Conservation (phyloP, 1,140 invertebrate species). For the Bombus pascuorum region DNA sequence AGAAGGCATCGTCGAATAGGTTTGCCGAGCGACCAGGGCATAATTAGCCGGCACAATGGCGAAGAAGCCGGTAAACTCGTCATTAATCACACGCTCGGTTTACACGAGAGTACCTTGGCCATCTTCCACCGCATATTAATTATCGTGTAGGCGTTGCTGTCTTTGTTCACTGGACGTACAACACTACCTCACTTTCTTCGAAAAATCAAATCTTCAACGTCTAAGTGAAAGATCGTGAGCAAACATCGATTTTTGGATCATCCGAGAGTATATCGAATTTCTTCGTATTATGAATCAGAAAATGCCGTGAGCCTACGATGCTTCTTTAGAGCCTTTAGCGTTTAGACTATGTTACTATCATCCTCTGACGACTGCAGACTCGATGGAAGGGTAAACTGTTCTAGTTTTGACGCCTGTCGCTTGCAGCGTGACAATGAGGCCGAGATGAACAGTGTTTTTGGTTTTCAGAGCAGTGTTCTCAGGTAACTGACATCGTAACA, state of each 20-base stretch:
- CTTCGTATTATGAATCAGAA: slow-evolving; percentile 65
- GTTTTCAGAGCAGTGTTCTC: too few relatives aligned
- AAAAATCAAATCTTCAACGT: neutral
- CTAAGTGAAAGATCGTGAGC: neutral
- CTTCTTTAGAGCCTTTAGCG: too few relatives aligned
- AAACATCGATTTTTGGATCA: neutral
- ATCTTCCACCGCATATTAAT: slow-evolving; percentile 63
- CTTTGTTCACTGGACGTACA: slow-evolving; percentile 62
- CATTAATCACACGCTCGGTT: slow-evolving; percentile 68
- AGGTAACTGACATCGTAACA: neutral
- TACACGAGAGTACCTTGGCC: slow-evolving; percentile 23
- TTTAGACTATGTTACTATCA: neutral
- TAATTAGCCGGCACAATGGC: slow-evolving; percentile 72
- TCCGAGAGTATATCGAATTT: neutral
- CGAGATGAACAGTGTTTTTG: neutral
- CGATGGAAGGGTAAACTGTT: slow-evolving; percentile 41
- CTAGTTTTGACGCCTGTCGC: slow-evolving; percentile 48
- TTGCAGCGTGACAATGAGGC: slow-evolving; percentile 22
- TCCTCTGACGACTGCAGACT: slow-evolving; percentile 15
- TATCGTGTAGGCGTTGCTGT: slow-evolving; percentile 58
- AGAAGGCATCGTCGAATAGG: slow-evolving; percentile 39
- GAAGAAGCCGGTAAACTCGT: slow-evolving; percentile 68
- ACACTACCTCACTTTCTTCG: neutral
- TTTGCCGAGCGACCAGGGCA: slow-evolving; percentile 21
- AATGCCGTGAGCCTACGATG: slow-evolving; percentile 42